Base-by-base conservation (phyloP, 23 tunicate genomes). In the Halocynthia aurantium region DNA sequence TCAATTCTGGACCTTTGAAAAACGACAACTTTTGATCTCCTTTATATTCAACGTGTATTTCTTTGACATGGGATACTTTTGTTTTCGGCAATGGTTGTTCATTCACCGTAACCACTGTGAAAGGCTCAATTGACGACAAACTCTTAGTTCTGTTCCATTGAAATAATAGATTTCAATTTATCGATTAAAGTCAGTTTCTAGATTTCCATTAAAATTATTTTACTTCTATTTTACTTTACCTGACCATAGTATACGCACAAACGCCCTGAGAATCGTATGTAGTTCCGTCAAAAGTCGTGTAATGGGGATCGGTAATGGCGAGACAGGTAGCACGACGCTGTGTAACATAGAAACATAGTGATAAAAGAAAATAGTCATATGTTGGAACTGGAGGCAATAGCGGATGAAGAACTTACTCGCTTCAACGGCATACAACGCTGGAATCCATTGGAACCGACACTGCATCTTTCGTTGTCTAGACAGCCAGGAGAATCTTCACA, bases 241-340 rank as follows among this genome's bases (percentile, higher is more conserved):
- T 86, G 81, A 81, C 84, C 91, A 86, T 86, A 57, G 84, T 80
- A 69, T 86, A 86, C 2, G 91, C 81, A 57, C 91, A 86, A 67
- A 81, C 65, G 20, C 91, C 91, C 79, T 82, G 84, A 10, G 84
- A 86, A 74, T 86, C 91, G 52, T 71, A 86, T 2, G 65, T 74
- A 12, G 61, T 72, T 5, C 84, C 84, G 55, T 86, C 91, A 69
- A 86, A 86, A 18, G 91, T 80, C 73, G 84, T 86, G 76, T 86
- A 86, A 86, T 86, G 89, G 31, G 89, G 89, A 71, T 85, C 89
- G 21, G 89, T 85, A 7, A 85, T 82, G n/a, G 89, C 89, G 65
- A 80, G 81, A 81, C 91, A 86, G 8, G 83, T 80, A 15, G 91
- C 91, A 8, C 91, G 68, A 17, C 83, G 55, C 91, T 86, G 75